These are phyloP conservation scores for Holacanthella duospinosa DNA, from an alignment of 2,888 invertebrate genomes.

Conservation along the genomic window DNA sequence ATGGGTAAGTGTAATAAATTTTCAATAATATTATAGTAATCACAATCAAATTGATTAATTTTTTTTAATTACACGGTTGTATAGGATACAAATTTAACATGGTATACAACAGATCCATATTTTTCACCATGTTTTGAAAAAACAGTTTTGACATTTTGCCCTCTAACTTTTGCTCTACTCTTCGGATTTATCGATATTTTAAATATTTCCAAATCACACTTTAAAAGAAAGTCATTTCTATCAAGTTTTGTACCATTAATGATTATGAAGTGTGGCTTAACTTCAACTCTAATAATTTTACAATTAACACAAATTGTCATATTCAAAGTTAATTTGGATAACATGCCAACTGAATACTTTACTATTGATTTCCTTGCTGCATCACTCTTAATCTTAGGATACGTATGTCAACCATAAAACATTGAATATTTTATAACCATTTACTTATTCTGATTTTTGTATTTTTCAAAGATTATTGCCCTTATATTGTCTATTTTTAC, in stretches of 20 bases:
- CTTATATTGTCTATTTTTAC: not conserved
- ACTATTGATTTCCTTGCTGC: not conserved
- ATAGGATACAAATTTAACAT: constrained; percentile 62
- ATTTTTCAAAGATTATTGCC: not conserved
- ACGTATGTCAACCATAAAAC: not conserved
- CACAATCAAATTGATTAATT: too few relatives aligned
- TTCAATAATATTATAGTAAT: too few relatives aligned
- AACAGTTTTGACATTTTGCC: constrained; percentile 78
- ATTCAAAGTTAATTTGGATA: too few relatives aligned
- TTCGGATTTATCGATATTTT: constrained; percentile 62
- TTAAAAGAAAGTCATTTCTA: not conserved
- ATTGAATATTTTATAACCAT: not conserved
- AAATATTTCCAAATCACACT: constrained; percentile 14
- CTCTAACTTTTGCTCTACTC: constrained; percentile 72
- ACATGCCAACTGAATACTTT: not conserved
- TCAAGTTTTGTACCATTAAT: not conserved
- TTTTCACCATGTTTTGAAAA: constrained; percentile 85
- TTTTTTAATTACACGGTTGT: constrained; percentile 54
- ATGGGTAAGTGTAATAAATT: too few relatives aligned
- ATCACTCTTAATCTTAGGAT: not conserved
- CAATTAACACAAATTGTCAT: not conserved
- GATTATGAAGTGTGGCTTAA: not conserved
- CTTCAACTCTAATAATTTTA: not conserved
- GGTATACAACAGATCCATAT: constrained; percentile 72
- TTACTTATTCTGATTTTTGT: not conserved